Percentiles rank a stretch among this genome's conserved stretches.
Conservation (phyloP, 1,140 invertebrate genomes). For the Trichogramma pretiosum region DNA sequence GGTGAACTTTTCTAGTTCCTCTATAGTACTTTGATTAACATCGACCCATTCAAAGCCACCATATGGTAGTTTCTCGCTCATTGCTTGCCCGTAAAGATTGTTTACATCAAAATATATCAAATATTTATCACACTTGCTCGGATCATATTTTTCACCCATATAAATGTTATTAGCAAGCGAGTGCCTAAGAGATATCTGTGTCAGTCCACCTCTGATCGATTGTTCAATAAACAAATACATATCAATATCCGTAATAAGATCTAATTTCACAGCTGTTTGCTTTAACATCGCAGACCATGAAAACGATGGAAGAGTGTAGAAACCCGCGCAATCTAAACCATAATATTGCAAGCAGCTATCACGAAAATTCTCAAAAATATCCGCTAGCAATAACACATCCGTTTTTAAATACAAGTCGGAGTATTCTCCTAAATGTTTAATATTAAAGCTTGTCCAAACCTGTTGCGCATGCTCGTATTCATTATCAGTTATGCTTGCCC, state of each 20-base stretch:
- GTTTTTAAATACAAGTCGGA: background rate
- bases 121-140: background rate
- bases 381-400: background rate
- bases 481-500: too few species aligned
- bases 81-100: background rate
- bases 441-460: background rate
- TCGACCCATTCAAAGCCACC: background rate
- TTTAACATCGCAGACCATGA: background rate
- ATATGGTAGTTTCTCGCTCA: background rate
- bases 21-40: background rate
- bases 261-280: background rate
- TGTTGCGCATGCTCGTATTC: background rate
- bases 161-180: background rate
- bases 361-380: background rate
- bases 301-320: background rate
- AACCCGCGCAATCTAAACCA: background rate
- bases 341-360: background rate
- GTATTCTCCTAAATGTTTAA: background rate
- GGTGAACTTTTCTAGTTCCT: background rate
- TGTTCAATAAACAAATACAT: background rate
- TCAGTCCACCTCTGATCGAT: background rate
- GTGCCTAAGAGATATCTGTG: background rate
- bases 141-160: background rate
- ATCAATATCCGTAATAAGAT: background rate
- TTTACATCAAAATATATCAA: background rate